These are phyloP conservation scores for Psephotus haematonotus DNA, from an alignment of 2,113 vertebrate genomes.

Conservation along the genomic window DNA sequence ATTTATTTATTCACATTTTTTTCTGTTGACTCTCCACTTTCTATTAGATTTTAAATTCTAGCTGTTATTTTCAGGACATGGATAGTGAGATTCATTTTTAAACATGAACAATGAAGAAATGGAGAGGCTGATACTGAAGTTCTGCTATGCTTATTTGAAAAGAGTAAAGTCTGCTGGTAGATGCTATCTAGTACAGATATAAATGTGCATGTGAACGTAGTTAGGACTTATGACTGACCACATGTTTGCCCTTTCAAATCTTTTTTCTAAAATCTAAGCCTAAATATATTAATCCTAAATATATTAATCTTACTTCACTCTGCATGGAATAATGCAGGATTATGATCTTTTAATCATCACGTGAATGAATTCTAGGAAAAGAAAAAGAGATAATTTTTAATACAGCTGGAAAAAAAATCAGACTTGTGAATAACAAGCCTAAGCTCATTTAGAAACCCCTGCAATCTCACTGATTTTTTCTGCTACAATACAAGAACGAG, in stretches of 20 bases:
- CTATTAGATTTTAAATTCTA: neutral
- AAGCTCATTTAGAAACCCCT: neutral
- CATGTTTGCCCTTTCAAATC: accelerated
- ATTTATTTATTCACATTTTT: neutral
- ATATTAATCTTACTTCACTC: neutral
- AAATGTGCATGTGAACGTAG: neutral
- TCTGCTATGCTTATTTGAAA: neutral
- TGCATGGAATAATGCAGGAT: neutral
- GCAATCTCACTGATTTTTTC: neutral
- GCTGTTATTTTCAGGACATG: neutral
- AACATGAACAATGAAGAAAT: neutral
- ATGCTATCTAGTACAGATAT: neutral
- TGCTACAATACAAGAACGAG: neutral
- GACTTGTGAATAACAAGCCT: neutral
- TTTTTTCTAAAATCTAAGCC: neutral
- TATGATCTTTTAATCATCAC: neutral
- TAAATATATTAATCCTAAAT: neutral
- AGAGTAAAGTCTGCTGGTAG: neutral
- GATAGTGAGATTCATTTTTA: neutral
- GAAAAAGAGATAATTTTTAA: neutral
- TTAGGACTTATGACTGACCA: neutral
- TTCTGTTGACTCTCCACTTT: accelerated
- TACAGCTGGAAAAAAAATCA: neutral
- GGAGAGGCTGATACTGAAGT: neutral
- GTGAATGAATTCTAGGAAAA: neutral